Evolutionary conservation across 1,140 invertebrate species (phyloP).

Genomic region (Macrostomum lignano): DNA sequence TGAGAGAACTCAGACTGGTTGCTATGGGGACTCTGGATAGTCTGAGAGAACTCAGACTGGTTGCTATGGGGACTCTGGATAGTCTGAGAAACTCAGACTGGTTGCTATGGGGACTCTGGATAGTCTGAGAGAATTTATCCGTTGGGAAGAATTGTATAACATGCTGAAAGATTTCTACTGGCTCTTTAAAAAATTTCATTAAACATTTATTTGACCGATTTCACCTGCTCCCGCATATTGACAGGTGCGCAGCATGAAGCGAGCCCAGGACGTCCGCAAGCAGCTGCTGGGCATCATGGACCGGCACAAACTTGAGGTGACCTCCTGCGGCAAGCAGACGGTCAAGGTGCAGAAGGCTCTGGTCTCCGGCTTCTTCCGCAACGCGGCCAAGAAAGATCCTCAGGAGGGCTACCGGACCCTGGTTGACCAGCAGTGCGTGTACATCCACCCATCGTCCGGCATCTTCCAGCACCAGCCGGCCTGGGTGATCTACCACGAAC

Average conservation of each 20-base stretch:
- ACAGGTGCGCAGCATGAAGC: slow-evolving; percentile 64
- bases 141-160: slow-evolving; percentile 57
- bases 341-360: slow-evolving; percentile 86
- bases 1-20: no score
- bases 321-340: slow-evolving; percentile 76
- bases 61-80: no score
- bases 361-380: slow-evolving; percentile 91
- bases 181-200: no score
- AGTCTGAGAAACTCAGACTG: no score
- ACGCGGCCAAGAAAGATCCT: slow-evolving; percentile 93
- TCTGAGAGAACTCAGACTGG: no score
- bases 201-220: no score
- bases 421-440: slow-evolving; percentile 87
- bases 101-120: no score
- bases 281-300: slow-evolving; percentile 93
- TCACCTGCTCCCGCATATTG: no score
- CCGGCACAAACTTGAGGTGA: slow-evolving; percentile 76
- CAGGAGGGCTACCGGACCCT: slow-evolving; percentile 91
- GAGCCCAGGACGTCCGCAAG: slow-evolving; percentile 89
- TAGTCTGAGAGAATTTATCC: no score
- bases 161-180: slow-evolving; percentile 89
- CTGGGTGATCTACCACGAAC: slow-evolving; percentile 94
- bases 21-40: no score
- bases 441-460: slow-evolving; percentile 90
- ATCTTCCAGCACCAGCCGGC: slow-evolving; percentile 90